phyloP scores from a whole-genome alignment of 2,888 invertebrate species.

The Urechis unicinctus region DNA sequence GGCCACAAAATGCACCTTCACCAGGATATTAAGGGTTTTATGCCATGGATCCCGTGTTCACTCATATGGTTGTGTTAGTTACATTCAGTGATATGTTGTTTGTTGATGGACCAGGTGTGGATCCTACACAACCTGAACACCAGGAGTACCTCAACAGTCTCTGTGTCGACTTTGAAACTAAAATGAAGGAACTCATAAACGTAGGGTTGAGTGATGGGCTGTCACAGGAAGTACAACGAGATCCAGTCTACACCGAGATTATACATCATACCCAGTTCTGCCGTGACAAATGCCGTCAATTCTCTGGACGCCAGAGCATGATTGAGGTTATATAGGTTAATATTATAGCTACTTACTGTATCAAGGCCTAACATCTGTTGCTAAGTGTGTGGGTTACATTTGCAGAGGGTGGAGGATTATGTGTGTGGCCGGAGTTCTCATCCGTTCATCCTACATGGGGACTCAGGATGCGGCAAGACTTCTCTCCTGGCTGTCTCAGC shows the following conservation, averaged over 20 bases:
- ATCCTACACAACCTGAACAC: slow-evolving; percentile 57
- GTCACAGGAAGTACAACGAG: slow-evolving; percentile 56
- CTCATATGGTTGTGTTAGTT: too few relatives aligned
- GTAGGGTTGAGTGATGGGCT: slow-evolving; percentile 37
- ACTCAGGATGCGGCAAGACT: slow-evolving; percentile 78
- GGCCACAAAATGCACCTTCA: too few relatives aligned
- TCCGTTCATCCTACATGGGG: slow-evolving; percentile 66
- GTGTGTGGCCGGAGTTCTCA: slow-evolving; percentile 35
- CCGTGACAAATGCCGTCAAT: slow-evolving; percentile 65
- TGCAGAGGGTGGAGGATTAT: slow-evolving; percentile 24
- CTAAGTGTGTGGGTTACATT: background rate
- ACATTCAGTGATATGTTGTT: too few relatives aligned
- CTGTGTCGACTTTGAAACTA: slow-evolving; percentile 62
- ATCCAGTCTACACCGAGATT: slow-evolving; percentile 60
- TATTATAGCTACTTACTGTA: too few relatives aligned
- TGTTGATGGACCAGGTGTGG: too few relatives aligned
- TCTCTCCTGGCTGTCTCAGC: slow-evolving; percentile 70
- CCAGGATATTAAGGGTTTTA: too few relatives aligned
- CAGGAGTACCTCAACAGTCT: slow-evolving; percentile 62
- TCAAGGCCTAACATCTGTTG: too few relatives aligned
- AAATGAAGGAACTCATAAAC: slow-evolving; percentile 65
- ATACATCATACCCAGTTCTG: slow-evolving; percentile 68
- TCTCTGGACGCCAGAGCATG: slow-evolving; percentile 64
- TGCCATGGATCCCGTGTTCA: too few relatives aligned
- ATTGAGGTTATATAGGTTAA: slow-evolving; percentile 53